Evolutionary conservation across 2,113 vertebrate species (phyloP), one percentile per base, ranked within the genome.

Genomic region (Gopherus flavomarginatus): DNA sequence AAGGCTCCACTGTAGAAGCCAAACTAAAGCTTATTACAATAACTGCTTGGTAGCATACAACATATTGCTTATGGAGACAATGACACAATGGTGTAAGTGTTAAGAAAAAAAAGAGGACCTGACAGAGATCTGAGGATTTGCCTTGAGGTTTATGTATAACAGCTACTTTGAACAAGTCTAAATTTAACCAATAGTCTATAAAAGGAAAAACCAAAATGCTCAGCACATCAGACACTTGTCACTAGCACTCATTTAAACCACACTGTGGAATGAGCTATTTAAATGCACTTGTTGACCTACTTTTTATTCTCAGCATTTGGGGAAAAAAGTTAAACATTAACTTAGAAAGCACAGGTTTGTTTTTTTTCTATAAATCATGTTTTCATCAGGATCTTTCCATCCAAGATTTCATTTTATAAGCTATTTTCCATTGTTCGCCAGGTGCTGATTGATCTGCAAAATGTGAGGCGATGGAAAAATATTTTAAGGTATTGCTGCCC

Each of bases 241-340:
- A 57, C 77, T 90, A 94, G 89, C 80, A 95, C 83, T 90, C 88
- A 95, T 83, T 97, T 97, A 95, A 97, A 97, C 90, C 91, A 94
- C 49, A 78, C 91, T 96, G 86, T 86, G 90, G 92, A 92, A 91
- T 94, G 95, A 98, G 95, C 88, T 97, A 93, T 97, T 97, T 97
- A 97, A 97, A 98, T 86, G 86, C 91, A 50, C 90, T 86, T 95
- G 85, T 94, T 96, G 98, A 97, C 97, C 96, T 97, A 97, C 92
- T 97, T 98, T 97, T 97, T 95, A 97, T 97, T 97, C 92, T 81
- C 59, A 94, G 78, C 35, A 95, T 89, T 97, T 83, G 9, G 14
- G 44, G 27, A 90, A 92, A 77, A 83, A 97, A 95, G 79, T 95
- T 96, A 92, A 97, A 85, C 65, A 86, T 93, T 92, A 91, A 95